Conservation (phyloP, 2,797 vertebrate species). For the Danionella dracula region DNA sequence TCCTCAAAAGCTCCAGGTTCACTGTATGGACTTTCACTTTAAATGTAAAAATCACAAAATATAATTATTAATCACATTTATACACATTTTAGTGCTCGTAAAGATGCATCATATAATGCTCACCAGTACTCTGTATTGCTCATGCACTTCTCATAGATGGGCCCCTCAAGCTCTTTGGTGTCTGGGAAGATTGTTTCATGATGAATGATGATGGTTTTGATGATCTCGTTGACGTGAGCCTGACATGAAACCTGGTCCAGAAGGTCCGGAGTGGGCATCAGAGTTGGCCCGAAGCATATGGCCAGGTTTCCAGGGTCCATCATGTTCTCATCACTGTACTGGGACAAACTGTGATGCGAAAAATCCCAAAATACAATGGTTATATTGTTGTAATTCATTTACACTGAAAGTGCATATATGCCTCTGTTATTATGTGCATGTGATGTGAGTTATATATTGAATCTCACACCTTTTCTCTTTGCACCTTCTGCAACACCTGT, state of each 20-base stretch:
- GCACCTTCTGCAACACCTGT: slow-evolving; percentile 40
- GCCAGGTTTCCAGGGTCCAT: slow-evolving; percentile 98
- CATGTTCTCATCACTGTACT: slow-evolving; percentile 99
- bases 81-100: not conserved
- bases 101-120: slow-evolving; percentile 46
- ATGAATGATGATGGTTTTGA: slow-evolving; percentile 98
- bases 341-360: slow-evolving; percentile 77
- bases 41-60: not conserved
- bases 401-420: not conserved
- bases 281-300: slow-evolving; percentile 94
- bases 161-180: slow-evolving; percentile 91
- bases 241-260: slow-evolving; percentile 98
- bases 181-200: slow-evolving; percentile 97
- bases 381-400: not conserved
- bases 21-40: slow-evolving; percentile 95
- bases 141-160: slow-evolving; percentile 98
- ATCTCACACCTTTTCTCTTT: slow-evolving; percentile 48
- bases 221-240: slow-evolving; percentile 94
- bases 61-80: not conserved
- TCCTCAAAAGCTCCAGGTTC: slow-evolving; percentile 94
- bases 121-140: slow-evolving; percentile 97
- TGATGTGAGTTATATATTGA: slow-evolving; percentile 21
- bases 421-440: not conserved
- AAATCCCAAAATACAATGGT: not conserved
- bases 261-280: slow-evolving; percentile 94